Conservation (phyloP, 2,113 vertebrate species). For the Limanda limanda region DNA sequence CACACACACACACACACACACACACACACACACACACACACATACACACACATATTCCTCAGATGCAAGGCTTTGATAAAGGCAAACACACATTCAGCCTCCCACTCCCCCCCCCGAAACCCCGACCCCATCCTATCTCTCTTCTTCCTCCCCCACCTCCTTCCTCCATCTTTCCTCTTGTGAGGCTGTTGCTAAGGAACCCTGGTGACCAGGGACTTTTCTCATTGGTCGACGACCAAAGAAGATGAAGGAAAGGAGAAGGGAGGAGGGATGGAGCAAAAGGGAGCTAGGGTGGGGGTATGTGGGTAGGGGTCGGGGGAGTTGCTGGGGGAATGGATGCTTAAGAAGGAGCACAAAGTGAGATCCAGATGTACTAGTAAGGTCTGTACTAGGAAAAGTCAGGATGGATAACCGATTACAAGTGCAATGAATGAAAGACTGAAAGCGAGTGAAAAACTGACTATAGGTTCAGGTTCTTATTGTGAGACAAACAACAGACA, state of each 20-base stretch:
- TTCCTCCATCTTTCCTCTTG: constrained; percentile 47
- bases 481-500: too few relatives aligned
- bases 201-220: constrained; percentile 60
- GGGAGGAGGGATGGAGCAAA: constrained; percentile 12
- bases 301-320: not conserved
- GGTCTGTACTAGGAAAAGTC: constrained; percentile 12
- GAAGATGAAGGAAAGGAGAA: constrained; percentile 37
- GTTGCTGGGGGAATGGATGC: not conserved
- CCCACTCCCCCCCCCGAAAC: constrained; percentile 49
- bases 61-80: constrained; percentile 67
- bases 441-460: not conserved
- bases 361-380: constrained; percentile 69
- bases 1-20: not conserved
- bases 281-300: not conserved
- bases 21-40: not conserved
- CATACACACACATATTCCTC: not conserved
- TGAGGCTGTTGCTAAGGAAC: constrained; percentile 83
- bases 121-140: constrained; percentile 26
- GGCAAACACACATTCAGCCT: constrained; percentile 53
- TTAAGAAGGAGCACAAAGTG: constrained; percentile 26
- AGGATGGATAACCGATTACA: not conserved
- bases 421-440: not conserved
- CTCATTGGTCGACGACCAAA: constrained; percentile 70
- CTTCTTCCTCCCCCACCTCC: constrained; percentile 26
- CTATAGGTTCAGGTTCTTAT: too few relatives aligned